phyloP scores from a whole-genome alignment of 2,888 invertebrate species.

The Poecilus cupreus region DNA sequence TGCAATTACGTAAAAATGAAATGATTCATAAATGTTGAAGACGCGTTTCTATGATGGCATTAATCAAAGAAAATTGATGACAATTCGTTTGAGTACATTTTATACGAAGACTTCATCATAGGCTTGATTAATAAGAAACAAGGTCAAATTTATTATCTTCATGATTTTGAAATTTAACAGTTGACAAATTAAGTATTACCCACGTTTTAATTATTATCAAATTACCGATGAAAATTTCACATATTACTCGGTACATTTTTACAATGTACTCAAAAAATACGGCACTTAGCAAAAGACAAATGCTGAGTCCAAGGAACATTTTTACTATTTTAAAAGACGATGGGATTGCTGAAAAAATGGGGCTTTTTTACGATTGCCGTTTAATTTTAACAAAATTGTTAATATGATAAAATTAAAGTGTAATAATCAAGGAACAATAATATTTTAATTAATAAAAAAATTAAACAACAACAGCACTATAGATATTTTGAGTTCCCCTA shows the following conservation, averaged over 20 bases:
- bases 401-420: too few relatives aligned
- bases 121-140: slow-evolving; percentile 50
- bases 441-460: too few relatives aligned
- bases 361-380: too few relatives aligned
- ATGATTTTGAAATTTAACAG: slow-evolving; percentile 50
- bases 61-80: slow-evolving; percentile 54
- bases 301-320: too few relatives aligned
- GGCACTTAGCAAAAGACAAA: too few relatives aligned
- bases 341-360: too few relatives aligned
- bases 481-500: too few relatives aligned
- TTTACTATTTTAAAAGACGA: too few relatives aligned
- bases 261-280: neutral
- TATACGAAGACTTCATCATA: slow-evolving; percentile 23
- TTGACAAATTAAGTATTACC: slow-evolving; percentile 46
- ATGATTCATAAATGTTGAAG: slow-evolving; percentile 44
- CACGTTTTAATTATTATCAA: slow-evolving; percentile 44
- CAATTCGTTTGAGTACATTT: slow-evolving; percentile 53
- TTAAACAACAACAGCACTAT: too few relatives aligned
- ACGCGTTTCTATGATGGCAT: slow-evolving; percentile 44
- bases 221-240: neutral
- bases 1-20: slow-evolving; percentile 32
- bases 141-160: slow-evolving; percentile 54
- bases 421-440: too few relatives aligned
- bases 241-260: neutral
- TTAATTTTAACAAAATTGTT: too few relatives aligned